Base-by-base conservation (phyloP, 2,797 vertebrate species). In the Macrochelys suwanniensis region DNA sequence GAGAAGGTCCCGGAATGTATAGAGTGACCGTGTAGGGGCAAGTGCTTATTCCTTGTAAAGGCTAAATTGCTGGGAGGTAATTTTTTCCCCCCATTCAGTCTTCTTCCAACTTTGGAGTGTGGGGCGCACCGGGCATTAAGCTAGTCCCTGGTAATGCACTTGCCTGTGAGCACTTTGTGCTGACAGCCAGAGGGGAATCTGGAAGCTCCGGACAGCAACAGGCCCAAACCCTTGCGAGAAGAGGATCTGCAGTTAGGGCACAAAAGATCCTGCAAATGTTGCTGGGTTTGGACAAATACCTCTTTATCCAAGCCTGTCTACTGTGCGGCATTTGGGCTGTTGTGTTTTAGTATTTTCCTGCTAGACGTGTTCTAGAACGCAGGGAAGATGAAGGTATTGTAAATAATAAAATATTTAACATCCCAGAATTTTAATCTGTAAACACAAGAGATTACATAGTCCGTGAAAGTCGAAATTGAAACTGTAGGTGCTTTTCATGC, bases 61-160 rank as follows among this genome's bases (percentile, higher is more conserved):
- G 17, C 89, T 96, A 54, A 96, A 37, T 82, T 82, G 7, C 87
- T 92, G 89, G 92, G 94, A 95, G 94, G 96, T 79, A 87, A 80
- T 94, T 85, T 77, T 53, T 51, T 33, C 23, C 21, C 53, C 42
- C 31, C 31, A 23, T 37, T 65, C 57, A 19, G 12, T 28, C 4
- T n/a, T 15, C 26, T 21, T 26, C 8, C 31, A 25, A 12, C 33
- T 26, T 71, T 2, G 89, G 81, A 59, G 56, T 0, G 0, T 15
- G 76, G 82, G 80, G 86, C 85, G 3, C 57, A 86, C 95, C 37
- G 5, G 68, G 19, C 19, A 42, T 71, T 61, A 31, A 9, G 26
- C 23, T 47, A 8, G 42, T 76, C 11, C 23, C 25, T 77, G 74
- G 7, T 31, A 77, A 77, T 28, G 45, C 26, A 49, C 25, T 15